A percentile compares a stretch with the other conserved stretches of the same genome.
Conservation (phyloP, 2,113 vertebrate species). For the Thymallus thymallus region DNA sequence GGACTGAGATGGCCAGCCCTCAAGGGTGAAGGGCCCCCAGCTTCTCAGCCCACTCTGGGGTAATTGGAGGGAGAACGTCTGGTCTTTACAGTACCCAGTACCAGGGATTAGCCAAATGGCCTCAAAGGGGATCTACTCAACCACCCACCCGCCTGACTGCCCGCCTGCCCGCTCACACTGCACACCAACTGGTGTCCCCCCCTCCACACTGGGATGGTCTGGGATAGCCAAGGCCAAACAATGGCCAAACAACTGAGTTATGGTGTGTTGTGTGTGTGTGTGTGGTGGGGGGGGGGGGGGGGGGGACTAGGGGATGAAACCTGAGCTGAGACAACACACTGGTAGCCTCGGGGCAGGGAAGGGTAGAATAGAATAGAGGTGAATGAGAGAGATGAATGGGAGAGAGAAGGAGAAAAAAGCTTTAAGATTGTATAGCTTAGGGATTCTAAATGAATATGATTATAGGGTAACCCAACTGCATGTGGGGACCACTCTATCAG, state of each 20-base stretch:
- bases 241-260: not conserved
- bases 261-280: not conserved
- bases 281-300: too few species aligned
- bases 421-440: not conserved
- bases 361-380: not conserved
- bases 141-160: not conserved
- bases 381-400: not conserved
- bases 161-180: not conserved
- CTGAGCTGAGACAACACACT: not conserved
- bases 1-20: too few species aligned
- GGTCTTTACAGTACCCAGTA: too few species aligned
- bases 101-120: constrained; percentile 24
- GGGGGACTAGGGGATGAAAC: not conserved
- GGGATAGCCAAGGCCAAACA: not conserved
- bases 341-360: constrained; percentile 17
- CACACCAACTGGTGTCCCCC: not conserved
- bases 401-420: not conserved
- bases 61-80: too few species aligned
- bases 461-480: not conserved
- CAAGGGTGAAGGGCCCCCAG: not conserved
- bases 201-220: too few species aligned
- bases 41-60: too few species aligned
- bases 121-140: constrained; percentile 8
- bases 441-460: too few species aligned
- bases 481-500: not conserved